Evolutionary conservation across 2,113 vertebrate species (phyloP).

Genomic region (Sarotherodon lohbergeri): DNA sequence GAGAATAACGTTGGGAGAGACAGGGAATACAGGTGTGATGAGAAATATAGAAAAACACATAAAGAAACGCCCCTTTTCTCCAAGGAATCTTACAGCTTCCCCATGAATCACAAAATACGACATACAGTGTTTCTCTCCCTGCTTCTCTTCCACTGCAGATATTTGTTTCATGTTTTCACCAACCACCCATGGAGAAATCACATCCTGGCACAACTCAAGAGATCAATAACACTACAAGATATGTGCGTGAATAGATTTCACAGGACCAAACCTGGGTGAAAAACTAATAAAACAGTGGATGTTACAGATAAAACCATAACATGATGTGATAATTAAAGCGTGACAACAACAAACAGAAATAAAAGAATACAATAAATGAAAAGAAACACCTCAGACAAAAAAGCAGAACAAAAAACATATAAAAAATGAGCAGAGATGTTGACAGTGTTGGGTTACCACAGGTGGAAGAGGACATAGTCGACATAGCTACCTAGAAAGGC

Average conservation of each 20-base stretch:
- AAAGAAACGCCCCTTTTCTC: constrained; percentile 16
- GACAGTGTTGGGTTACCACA: constrained; percentile 41
- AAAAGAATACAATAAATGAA: neutral
- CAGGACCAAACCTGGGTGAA: neutral
- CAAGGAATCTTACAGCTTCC: constrained; percentile 3
- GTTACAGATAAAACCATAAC: neutral
- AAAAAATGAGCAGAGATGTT: neutral
- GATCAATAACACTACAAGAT: constrained; percentile 39
- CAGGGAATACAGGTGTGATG: constrained; percentile 24
- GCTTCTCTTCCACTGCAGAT: neutral
- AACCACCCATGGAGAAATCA: constrained; percentile 14
- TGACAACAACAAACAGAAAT: neutral
- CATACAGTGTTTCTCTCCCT: neutral
- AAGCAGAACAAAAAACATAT: neutral
- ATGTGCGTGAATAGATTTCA: constrained; percentile 6
- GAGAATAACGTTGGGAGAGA: constrained; percentile 34
- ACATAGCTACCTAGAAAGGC: constrained; percentile 86
- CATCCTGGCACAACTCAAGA: constrained; percentile 22
- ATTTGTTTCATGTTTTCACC: constrained; percentile 41
- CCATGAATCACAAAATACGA: constrained; percentile 38
- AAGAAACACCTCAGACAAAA: neutral
- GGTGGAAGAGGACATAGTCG: constrained; percentile 74
- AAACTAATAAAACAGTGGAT: constrained; percentile 17
- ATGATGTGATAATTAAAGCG: neutral
- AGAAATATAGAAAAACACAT: constrained; percentile 42